Percentiles rank a stretch among this genome's conserved stretches.
Conservation (phyloP, 2,797 vertebrate genomes). For the Lepilemur septentrionalis region DNA sequence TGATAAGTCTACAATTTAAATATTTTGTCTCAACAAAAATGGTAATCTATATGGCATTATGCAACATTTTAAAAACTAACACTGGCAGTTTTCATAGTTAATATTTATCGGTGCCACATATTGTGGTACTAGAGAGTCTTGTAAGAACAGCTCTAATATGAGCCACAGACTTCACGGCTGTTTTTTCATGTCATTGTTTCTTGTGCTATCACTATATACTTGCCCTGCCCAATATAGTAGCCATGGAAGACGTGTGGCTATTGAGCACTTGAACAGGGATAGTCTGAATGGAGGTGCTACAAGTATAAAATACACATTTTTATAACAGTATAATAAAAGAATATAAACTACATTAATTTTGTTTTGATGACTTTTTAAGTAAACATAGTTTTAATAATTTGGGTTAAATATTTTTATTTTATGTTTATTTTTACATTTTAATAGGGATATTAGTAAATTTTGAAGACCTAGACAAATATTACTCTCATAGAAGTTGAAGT, state of each 20-base stretch:
- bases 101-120: background rate
- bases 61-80: background rate
- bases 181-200: background rate
- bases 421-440: background rate
- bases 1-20: background rate
- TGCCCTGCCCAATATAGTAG: fast-evolving
- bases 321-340: background rate
- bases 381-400: background rate
- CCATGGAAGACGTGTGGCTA: background rate
- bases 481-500: background rate
- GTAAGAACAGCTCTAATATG: background rate
- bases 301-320: background rate
- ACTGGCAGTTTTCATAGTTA: background rate
- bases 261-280: background rate
- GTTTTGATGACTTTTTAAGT: background rate
- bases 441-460: background rate
- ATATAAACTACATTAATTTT: background rate
- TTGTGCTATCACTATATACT: background rate
- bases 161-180: background rate
- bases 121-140: background rate
- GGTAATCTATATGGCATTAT: background rate
- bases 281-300: background rate
- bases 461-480: background rate
- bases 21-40: background rate
- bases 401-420: background rate